Base-by-base conservation (phyloP, 2,888 invertebrate species). In the Periphyllus acericola region DNA sequence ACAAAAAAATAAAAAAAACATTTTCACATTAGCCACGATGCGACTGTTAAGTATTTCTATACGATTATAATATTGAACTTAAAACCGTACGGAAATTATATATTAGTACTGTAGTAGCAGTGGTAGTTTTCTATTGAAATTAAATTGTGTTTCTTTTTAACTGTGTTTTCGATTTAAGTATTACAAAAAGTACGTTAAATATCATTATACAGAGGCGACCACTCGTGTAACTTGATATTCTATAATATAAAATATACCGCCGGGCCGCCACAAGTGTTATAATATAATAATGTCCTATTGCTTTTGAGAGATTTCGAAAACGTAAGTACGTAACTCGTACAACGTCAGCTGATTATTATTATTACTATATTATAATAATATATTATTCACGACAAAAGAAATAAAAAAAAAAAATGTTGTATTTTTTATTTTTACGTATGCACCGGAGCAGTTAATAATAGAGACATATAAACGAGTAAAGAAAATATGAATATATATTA, bases 381-480 rank as follows among this genome's bases (percentile, higher is more conserved):
- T 29, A 29, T 71, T 71, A 32, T 32, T 71, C 3, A 17, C 17
- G 29, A 71, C n/a, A 76, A 52, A 76, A 46, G 8, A 79, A 79
- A 55, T 34, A 34, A 32, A 76, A 52, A 78, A 78, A 52, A 76
- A n/a, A n/a, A 46, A 5, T 40, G 14, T 60, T 40, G 40, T 80
- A 74, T 75, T 80, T n/a, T 34, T 55, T 55, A 79, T 66, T 32
- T 32, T 78, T 32, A 32, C 66, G n/a, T 66, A 80, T 17, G 36
- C 78, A 32, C 66, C 80, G 19, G 80, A 14, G 14, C 14, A 3
- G 74, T 36, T 60, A 82, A 81, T 84, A 85, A 85, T 85, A 78
- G 68, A 85, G 84, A 85, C 84, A 60, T 85, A 60, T 85, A 85
- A 85, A 78, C 84, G 46, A n/a, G 76, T 68, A 78, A 46, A 34